Evolutionary conservation across 1,140 invertebrate genomes (phyloP), one percentile per base, ranked within the genome.

Genomic region (Micrasema minimum): DNA sequence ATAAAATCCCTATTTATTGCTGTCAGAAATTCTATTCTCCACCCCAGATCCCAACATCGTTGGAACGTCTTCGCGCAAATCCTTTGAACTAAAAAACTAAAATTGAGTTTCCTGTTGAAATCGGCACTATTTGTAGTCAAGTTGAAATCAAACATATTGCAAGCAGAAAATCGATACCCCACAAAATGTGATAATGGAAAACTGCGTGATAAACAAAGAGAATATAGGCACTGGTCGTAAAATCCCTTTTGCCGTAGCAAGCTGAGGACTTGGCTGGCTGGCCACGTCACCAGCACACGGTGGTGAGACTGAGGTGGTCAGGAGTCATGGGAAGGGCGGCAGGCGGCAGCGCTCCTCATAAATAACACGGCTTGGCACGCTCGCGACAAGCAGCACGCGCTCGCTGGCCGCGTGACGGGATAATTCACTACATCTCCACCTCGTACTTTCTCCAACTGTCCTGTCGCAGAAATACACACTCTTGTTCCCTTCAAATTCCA

Each of bases 361-460:
- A 55, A 55, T 55, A 55, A 55, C 12, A 31, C 51, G 22, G 26
- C 26, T 18, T 55, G 26, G 51, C 51, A 55, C 51, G 22, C n/a
- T 6, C 51, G 26, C 51, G 18, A 31, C 11, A 55, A 9, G 14
- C 51, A 9, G 18, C 12, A 26, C 12, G 26, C 51, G 51, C 12
- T 26, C 51, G 12, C 51, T 20, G 3, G 20, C 48, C 48, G 14
- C 20, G 16, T 51, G 16, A 45, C 18, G 43, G 43, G 18, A 45
- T n/a, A 6, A 16, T 16, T 16, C n/a, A 45, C n/a, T 12, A 51
- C 20, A 14, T 23, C 48, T 11, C 48, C n/a, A 20, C 20, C 20
- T 14, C 48, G 48, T 51, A 20, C 48, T 51, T 51, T 51, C 48
- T 51, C 48, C 48, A 12, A n/a, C n/a, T n/a, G n/a, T n/a, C n/a